These are phyloP conservation scores for Alcis repandata DNA, from an alignment of 2,888 invertebrate genomes.

Conservation along the genomic window DNA sequence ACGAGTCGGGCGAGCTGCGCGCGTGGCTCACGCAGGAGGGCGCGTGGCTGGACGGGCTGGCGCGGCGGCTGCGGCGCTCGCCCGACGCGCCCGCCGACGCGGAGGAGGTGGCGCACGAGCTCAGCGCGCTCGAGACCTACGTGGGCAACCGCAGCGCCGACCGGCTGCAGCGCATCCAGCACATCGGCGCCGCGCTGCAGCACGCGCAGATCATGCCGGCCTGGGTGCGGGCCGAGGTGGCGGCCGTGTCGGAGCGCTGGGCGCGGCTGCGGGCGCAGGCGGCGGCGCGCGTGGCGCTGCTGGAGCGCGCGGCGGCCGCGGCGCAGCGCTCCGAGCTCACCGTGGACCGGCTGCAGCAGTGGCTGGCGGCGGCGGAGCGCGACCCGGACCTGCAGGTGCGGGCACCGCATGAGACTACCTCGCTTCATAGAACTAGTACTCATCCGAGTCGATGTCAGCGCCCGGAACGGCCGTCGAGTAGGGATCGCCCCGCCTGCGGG, in stretches of 20 bases:
- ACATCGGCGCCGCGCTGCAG: slow-evolving; percentile 84
- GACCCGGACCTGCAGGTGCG: too few relatives aligned
- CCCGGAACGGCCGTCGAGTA: too few relatives aligned
- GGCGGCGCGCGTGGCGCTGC: slow-evolving; percentile 43
- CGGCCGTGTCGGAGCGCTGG: slow-evolving; percentile 64
- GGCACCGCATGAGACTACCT: too few relatives aligned
- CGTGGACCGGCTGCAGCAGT: too few relatives aligned
- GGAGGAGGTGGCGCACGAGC: slow-evolving; percentile 96
- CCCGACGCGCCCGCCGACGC: slow-evolving; percentile 93
- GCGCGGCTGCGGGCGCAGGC: slow-evolving; percentile 45
- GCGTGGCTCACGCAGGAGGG: slow-evolving; percentile 91
- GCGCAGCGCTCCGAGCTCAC: too few relatives aligned
- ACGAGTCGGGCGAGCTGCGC: slow-evolving; percentile 92
- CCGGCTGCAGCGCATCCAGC: slow-evolving; percentile 89
- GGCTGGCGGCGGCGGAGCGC: too few relatives aligned
- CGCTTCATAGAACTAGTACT: too few relatives aligned
- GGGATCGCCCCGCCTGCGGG: too few relatives aligned
- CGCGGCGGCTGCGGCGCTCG: slow-evolving; percentile 91
- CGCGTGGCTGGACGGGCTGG: slow-evolving; percentile 93
- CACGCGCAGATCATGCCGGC: slow-evolving; percentile 91
- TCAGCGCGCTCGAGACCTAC: slow-evolving; percentile 90
- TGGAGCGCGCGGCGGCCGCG: too few relatives aligned
- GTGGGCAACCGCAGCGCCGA: slow-evolving; percentile 90
- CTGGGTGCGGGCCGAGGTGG: slow-evolving; percentile 89
- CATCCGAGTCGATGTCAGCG: too few relatives aligned